phyloP scores from a whole-genome alignment of 2,113 vertebrate genomes.

The Sciurus niger region DNA sequence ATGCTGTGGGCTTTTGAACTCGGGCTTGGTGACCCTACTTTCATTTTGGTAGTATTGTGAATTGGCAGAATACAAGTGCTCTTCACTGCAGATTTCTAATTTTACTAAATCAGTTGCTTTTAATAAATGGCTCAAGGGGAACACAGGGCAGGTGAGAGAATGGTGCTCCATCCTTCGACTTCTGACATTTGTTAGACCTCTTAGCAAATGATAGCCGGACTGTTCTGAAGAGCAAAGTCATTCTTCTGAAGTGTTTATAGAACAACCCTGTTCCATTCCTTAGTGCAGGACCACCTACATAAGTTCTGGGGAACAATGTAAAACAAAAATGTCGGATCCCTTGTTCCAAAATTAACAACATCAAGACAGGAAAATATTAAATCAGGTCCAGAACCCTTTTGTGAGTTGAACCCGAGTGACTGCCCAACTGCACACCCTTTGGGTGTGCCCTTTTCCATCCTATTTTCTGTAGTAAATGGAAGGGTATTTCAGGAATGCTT shows the following conservation, averaged over 20 bases:
- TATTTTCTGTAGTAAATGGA: background rate
- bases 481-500: background rate
- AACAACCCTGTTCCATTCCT: background rate
- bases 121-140: background rate
- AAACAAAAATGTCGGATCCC: background rate
- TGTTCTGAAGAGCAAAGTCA: background rate
- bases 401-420: rapidly evolving
- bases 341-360: background rate
- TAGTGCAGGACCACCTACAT: too few relatives aligned
- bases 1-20: background rate
- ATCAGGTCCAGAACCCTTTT: background rate
- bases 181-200: background rate
- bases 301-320: background rate
- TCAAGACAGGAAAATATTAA: background rate
- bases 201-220: background rate
- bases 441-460: background rate
- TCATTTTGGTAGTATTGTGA: background rate
- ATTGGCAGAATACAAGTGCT: background rate
- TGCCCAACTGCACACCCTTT: rapidly evolving
- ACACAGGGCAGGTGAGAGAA: background rate
- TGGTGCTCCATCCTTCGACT: background rate
- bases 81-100: background rate
- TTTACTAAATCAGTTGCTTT: conserved; percentile 31
- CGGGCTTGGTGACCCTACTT: background rate
- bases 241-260: background rate